Evolutionary conservation across 2,888 invertebrate species (phyloP), one percentile per base, ranked within the genome.

Genomic region (Orthosia cruda): DNA sequence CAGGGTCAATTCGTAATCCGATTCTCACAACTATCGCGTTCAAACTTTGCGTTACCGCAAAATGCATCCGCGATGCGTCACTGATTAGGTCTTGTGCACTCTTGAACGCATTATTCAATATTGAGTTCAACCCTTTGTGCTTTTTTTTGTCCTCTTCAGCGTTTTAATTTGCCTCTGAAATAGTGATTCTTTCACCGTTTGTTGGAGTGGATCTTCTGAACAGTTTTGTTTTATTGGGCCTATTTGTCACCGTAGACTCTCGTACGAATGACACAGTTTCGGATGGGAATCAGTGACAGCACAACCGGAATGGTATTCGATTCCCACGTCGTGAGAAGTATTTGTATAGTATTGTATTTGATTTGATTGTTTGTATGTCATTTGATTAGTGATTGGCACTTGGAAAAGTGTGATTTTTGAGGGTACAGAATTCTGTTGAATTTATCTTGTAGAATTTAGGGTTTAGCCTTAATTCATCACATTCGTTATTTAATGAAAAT

Each of bases 251-350:
- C 5, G n/a, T 15, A 64, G 5, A 54, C n/a, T n/a, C 23, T n/a
- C 20, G 13, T 32, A 11, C 54, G n/a, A 54, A 63, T 73, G 77
- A 77, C 73, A 73, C 23, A 73, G 54, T 40, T 77, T 54, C n/a
- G 23, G 18, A 13, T 47, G 64, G 23, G 54, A 62, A 54, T 70
- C 26, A n/a, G 45, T 16, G 13, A 54, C 32, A 32, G 23, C 15
- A 23, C 26, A 61, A 73, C 20, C n/a, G n/a, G 20, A 23, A 20
- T 54, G 9, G 15, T 12, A 32, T 47, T 47, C 13, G 26, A 47
- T 52, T 76, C 47, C n/a, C 52, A 32, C 12, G 47, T 16, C 20
- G 18, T 32, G 47, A 54, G 45, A 18, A 47, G 47, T 76, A 23
- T 52, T 74, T 74, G 20, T 59, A 40, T 3, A 52, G 40, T 40